A percentile compares a stretch with the other conserved stretches of the same genome.
These are phyloP conservation scores for Xanthorhoe spadicearia DNA, from an alignment of 2,888 invertebrate genomes.

Conservation along the genomic window DNA sequence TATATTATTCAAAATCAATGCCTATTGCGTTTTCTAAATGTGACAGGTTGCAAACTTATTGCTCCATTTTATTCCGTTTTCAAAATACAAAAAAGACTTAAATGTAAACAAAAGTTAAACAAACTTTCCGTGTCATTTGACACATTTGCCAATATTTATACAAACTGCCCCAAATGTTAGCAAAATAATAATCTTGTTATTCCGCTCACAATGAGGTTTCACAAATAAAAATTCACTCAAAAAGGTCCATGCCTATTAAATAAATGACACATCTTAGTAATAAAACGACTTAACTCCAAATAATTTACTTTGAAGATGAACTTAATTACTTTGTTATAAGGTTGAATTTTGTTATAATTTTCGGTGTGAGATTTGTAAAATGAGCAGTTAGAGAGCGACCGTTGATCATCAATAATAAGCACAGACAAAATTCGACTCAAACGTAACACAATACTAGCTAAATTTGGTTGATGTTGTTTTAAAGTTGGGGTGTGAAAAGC, in stretches of 20 bases:
- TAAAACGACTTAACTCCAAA: slow-evolving; percentile 40
- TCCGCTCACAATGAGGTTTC: slow-evolving; percentile 64
- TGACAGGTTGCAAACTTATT: background rate
- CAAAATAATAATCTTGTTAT: slow-evolving; percentile 75
- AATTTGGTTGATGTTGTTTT: slow-evolving; percentile 37
- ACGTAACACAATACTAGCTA: background rate
- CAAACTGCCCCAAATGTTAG: slow-evolving; percentile 57
- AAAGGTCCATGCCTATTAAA: slow-evolving; percentile 58
- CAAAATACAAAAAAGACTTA: background rate
- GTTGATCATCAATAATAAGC: slow-evolving; percentile 34
- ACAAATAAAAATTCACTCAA: slow-evolving; percentile 71
- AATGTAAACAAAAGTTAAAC: slow-evolving; percentile 29
- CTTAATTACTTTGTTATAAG: slow-evolving; percentile 2
- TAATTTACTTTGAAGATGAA: slow-evolving; percentile 35
- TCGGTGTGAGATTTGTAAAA: slow-evolving; percentile 50
- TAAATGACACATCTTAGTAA: slow-evolving; percentile 42
- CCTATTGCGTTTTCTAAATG: background rate
- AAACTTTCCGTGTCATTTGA: slow-evolving; percentile 60
- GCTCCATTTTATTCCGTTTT: background rate
- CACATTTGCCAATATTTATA: slow-evolving; percentile 70
- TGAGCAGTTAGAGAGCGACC: slow-evolving; percentile 56
- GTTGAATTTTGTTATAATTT: slow-evolving; percentile 22
- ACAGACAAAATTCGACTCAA: slow-evolving; percentile 44
- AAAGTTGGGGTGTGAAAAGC: slow-evolving; percentile 53
- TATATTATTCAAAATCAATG: background rate